phyloP scores from a whole-genome alignment of 2,113 vertebrate genomes.

The Andinoacara biseriatus region DNA sequence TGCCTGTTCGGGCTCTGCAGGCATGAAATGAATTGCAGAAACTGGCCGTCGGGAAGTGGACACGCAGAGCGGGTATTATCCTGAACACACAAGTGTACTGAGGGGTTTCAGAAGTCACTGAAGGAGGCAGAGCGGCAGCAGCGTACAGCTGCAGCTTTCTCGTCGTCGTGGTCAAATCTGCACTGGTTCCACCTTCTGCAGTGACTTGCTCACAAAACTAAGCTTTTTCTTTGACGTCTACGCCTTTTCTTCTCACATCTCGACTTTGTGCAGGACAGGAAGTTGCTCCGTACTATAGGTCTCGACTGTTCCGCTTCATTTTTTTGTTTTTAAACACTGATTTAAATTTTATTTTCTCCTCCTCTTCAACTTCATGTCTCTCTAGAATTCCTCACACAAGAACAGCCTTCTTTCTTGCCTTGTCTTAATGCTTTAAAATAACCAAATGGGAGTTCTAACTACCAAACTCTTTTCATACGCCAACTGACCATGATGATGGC shows the following conservation, averaged over 20 bases:
- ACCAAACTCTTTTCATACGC: constrained; percentile 93
- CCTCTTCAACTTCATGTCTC: constrained; percentile 69
- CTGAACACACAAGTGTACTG: constrained; percentile 75
- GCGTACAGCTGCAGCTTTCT: background rate
- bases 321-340: background rate
- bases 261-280: constrained; percentile 93
- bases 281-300: constrained; percentile 78
- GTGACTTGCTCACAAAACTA: background rate
- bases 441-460: constrained; percentile 97
- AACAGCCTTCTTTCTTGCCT: constrained; percentile 98
- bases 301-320: constrained; percentile 85
- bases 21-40: constrained; percentile 53
- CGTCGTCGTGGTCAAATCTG: background rate
- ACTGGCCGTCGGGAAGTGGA: constrained; percentile 59
- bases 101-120: constrained; percentile 78
- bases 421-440: constrained; percentile 99
- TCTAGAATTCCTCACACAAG: constrained; percentile 90
- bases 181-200: background rate
- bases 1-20: constrained; percentile 20
- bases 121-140: constrained; percentile 51
- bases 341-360: constrained; percentile 26
- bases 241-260: constrained; percentile 84
- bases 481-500: constrained; percentile 88
- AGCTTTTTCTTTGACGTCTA: constrained; percentile 29
- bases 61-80: constrained; percentile 71